Conservation (phyloP, 2,113 vertebrate species). For the Trematomus loennbergii region DNA sequence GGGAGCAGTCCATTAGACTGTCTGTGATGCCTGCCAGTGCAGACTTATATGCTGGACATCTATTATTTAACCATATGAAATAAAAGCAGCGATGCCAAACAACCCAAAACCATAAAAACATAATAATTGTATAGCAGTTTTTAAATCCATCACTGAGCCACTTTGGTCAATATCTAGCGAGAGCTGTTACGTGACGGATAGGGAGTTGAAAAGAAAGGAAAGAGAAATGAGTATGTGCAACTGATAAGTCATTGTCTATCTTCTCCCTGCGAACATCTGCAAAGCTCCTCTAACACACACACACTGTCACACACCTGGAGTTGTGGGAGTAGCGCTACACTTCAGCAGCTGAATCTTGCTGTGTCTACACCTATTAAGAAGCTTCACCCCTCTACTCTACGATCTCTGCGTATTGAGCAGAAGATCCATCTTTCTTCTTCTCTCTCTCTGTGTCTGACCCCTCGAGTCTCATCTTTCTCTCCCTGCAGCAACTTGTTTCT, state of each 20-base stretch:
- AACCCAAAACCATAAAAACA: background rate
- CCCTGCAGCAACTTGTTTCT: slow-evolving; percentile 40
- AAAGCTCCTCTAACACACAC: slow-evolving; percentile 23
- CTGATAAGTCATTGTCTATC: slow-evolving; percentile 51
- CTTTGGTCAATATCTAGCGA: background rate
- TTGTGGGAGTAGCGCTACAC: slow-evolving; percentile 54
- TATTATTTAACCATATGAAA: slow-evolving; percentile 55
- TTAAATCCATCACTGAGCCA: slow-evolving; percentile 1
- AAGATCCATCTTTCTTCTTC: slow-evolving; percentile 53
- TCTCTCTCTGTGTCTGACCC: slow-evolving; percentile 16
- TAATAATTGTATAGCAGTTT: background rate
- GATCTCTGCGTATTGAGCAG: slow-evolving; percentile 9
- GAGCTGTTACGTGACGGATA: slow-evolving; percentile 19
- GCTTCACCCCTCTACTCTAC: slow-evolving; percentile 61
- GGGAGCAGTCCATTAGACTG: slow-evolving; percentile 63
- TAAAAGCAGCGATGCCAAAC: slow-evolving; percentile 25
- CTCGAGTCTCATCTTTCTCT: slow-evolving; percentile 36
- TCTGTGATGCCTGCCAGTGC: slow-evolving; percentile 49
- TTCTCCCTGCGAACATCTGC: slow-evolving; percentile 41
- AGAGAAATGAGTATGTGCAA: slow-evolving; percentile 26
- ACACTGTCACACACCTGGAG: slow-evolving; percentile 60
- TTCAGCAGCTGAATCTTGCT: slow-evolving; percentile 60
- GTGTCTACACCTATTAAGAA: slow-evolving; percentile 59
- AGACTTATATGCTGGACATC: slow-evolving; percentile 37
- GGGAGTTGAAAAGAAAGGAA: slow-evolving; percentile 22